A percentile compares a stretch with the other conserved stretches of the same genome.
Evolutionary conservation across 2,797 vertebrate species (phyloP).

Genomic region (Dromococcyx pavoninus): DNA sequence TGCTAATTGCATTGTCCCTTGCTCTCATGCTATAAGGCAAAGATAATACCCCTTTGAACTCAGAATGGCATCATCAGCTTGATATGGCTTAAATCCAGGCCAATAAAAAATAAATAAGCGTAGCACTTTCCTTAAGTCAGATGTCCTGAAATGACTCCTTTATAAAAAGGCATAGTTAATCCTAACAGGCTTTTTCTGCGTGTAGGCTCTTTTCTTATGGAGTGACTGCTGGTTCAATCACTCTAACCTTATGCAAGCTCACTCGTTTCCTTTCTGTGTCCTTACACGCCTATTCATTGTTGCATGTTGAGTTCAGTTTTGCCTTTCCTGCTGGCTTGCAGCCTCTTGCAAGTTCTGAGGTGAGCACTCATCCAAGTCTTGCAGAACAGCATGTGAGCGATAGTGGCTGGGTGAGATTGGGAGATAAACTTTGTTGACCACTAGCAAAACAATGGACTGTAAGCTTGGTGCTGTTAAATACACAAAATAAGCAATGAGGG

Average conservation of each 20-base stretch:
- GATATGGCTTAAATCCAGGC: slow-evolving; percentile 34
- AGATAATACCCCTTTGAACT: slow-evolving; percentile 6
- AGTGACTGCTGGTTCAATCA: neutral
- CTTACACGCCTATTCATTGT: neutral
- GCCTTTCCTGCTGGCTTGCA: neutral
- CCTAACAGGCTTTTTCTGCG: neutral
- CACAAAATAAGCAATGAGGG: slow-evolving; percentile 24
- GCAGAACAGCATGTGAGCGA: slow-evolving; percentile 26
- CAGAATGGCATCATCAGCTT: neutral
- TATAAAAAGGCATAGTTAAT: neutral
- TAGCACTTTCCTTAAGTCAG: slow-evolving; percentile 19
- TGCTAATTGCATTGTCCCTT: neutral
- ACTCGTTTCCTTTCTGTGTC: neutral
- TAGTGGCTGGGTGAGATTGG: neutral
- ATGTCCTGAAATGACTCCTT: slow-evolving; percentile 36
- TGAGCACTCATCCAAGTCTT: neutral
- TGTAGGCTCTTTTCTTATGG: neutral
- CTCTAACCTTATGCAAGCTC: neutral
- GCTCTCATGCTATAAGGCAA: neutral
- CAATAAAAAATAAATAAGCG: slow-evolving; percentile 53
- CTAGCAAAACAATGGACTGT: slow-evolving; percentile 56
- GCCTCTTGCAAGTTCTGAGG: neutral
- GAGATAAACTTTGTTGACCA: slow-evolving; percentile 48
- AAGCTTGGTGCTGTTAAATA: neutral
- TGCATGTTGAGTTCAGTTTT: neutral